Evolutionary conservation across 2,113 vertebrate species (phyloP).

Genomic region (Psophia crepitans): DNA sequence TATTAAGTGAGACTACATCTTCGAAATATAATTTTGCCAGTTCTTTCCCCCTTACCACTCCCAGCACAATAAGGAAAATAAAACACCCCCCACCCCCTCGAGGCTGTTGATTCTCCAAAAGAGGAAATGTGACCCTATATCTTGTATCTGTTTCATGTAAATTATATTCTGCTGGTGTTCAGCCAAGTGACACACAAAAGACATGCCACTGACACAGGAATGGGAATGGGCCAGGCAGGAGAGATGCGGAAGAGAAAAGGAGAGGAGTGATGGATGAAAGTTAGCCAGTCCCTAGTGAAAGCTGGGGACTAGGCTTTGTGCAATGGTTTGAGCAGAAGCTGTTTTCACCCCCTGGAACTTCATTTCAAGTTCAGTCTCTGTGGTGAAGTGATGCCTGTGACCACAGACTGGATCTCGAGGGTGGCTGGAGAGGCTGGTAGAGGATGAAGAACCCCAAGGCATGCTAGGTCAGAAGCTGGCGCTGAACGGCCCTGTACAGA

Average conservation of each 20-base stretch:
- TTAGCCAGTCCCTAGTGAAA: neutral
- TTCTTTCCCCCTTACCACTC: neutral
- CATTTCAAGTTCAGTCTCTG: neutral
- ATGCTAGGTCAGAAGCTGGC: neutral
- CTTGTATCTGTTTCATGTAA: neutral
- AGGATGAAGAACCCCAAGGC: neutral
- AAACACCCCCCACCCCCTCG: neutral
- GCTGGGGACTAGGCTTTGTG: neutral
- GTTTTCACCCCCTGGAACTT: neutral
- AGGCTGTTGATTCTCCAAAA: neutral
- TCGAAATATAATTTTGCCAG: neutral
- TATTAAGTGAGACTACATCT: neutral
- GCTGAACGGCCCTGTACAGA: neutral
- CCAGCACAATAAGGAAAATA: neutral
- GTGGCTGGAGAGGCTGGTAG: neutral
- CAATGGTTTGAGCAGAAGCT: neutral
- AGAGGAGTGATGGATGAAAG: neutral
- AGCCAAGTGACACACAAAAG: neutral
- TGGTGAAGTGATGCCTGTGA: neutral
- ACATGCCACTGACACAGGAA: neutral
- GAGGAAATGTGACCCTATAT: neutral
- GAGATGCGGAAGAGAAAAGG: neutral
- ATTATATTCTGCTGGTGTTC: neutral
- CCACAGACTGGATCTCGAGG: neutral
- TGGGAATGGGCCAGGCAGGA: neutral